A percentile compares a stretch with the other conserved stretches of the same genome.
Conservation (phyloP, 2,888 invertebrate species). For the Furcula furcula region DNA sequence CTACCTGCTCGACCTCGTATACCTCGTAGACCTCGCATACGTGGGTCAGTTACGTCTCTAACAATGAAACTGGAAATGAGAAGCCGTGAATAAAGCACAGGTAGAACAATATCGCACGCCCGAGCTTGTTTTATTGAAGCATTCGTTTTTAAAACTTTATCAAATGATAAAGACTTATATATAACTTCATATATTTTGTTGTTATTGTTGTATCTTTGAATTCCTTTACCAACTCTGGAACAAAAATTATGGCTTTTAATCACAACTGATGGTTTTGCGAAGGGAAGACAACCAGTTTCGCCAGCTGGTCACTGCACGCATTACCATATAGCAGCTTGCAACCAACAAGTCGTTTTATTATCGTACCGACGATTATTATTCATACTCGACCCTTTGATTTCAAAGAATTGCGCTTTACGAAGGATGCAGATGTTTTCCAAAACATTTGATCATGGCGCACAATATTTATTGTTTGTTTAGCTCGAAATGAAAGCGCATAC, state of each 20-base stretch:
- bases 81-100: conserved; percentile 27
- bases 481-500: conserved; percentile 47
- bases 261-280: conserved; percentile 53
- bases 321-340: conserved; percentile 38
- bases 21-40: conserved; percentile 44
- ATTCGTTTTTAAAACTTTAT: conserved; percentile 15
- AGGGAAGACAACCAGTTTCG: conserved; percentile 64
- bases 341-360: conserved; percentile 28
- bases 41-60: conserved; percentile 50
- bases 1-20: conserved; percentile 53
- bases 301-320: conserved; percentile 52
- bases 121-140: conserved; percentile 33
- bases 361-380: conserved; percentile 15
- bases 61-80: conserved; percentile 52
- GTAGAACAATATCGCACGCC: conserved; percentile 24
- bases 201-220: no score
- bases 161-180: conserved; percentile 13
- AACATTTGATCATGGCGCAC: conserved; percentile 9
- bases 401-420: conserved; percentile 21
- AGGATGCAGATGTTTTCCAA: conserved; percentile 27
- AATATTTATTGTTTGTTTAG: conserved; percentile 32
- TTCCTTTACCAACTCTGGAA: no score
- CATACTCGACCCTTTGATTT: conserved; percentile 19
- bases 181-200: no score
- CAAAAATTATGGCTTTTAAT: no score